Evolutionary conservation across 2,113 vertebrate genomes (phyloP).

Genomic region (Carettochelys insculpta): DNA sequence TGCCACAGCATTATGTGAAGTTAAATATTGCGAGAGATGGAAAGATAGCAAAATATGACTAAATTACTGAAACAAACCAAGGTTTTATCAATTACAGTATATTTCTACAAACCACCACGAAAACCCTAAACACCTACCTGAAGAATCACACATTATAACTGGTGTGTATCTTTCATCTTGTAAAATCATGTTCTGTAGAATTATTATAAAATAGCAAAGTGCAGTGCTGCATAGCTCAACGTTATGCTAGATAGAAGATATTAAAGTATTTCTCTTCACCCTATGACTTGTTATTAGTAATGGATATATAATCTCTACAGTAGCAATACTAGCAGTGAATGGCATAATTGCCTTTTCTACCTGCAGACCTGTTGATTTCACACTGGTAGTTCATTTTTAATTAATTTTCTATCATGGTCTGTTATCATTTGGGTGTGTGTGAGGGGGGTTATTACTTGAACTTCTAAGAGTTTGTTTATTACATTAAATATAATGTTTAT

Average conservation of each 20-base stretch:
- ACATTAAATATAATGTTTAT: too few relatives aligned
- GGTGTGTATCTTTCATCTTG: background rate
- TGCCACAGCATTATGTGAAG: background rate
- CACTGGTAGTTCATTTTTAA: background rate
- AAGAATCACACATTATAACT: background rate
- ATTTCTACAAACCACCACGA: background rate
- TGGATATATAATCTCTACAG: background rate
- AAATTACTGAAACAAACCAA: background rate
- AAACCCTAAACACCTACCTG: background rate
- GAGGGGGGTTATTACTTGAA: background rate
- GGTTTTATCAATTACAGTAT: background rate
- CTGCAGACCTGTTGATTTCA: background rate
- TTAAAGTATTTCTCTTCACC: fast-evolving
- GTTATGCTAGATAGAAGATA: background rate
- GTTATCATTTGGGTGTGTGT: background rate
- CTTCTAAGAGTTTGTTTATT: fast-evolving
- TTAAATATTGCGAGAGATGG: background rate
- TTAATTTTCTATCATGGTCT: background rate
- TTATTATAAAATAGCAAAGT: background rate
- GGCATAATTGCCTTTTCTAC: background rate
- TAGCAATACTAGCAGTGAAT: background rate
- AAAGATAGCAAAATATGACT: background rate
- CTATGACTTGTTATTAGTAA: background rate
- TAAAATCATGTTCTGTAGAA: background rate
- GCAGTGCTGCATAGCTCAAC: fast-evolving